A percentile compares a stretch with the other conserved stretches of the same genome.
These are phyloP conservation scores for Dryobota labecula DNA, from an alignment of 2,888 invertebrate species.

Conservation along the genomic window DNA sequence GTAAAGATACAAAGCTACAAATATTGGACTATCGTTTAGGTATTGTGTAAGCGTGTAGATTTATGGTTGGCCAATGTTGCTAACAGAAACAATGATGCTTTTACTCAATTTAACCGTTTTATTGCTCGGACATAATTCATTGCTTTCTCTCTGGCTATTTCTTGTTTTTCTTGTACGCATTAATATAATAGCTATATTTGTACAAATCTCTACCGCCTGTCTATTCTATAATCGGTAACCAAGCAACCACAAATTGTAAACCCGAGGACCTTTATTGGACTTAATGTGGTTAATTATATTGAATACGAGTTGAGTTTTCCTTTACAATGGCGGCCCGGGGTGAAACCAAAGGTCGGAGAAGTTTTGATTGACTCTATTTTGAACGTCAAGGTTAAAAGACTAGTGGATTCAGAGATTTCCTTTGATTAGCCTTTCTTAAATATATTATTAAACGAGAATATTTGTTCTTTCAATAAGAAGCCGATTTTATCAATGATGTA, in stretches of 20 bases:
- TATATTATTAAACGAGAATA: slow-evolving; percentile 20
- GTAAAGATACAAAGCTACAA: slow-evolving; percentile 21
- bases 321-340: slow-evolving; percentile 39
- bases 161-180: slow-evolving; percentile 47
- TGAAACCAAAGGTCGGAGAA: slow-evolving; percentile 42
- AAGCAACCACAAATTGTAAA: slow-evolving; percentile 48
- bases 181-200: slow-evolving; percentile 46
- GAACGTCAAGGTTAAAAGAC: slow-evolving; percentile 33
- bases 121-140: slow-evolving; percentile 68
- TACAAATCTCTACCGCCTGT: slow-evolving; percentile 26
- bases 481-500: slow-evolving; percentile 16
- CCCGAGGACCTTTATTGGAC: slow-evolving; percentile 47
- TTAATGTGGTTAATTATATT: slow-evolving; percentile 57
- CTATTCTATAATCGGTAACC: slow-evolving; percentile 36
- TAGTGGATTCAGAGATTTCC: slow-evolving; percentile 22
- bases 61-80: slow-evolving; percentile 67
- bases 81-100: slow-evolving; percentile 68
- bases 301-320: slow-evolving; percentile 41
- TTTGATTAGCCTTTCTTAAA: slow-evolving; percentile 34
- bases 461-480: slow-evolving; percentile 9
- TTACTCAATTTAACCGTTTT: slow-evolving; percentile 74
- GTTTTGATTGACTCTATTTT: slow-evolving; percentile 55
- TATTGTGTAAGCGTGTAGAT: slow-evolving; percentile 38
- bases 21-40: slow-evolving; percentile 22
- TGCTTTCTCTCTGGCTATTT: slow-evolving; percentile 44